A percentile compares a stretch with the other conserved stretches of the same genome.
Conservation (phyloP, 1,140 invertebrate genomes). For the Dufourea novaeangliae region DNA sequence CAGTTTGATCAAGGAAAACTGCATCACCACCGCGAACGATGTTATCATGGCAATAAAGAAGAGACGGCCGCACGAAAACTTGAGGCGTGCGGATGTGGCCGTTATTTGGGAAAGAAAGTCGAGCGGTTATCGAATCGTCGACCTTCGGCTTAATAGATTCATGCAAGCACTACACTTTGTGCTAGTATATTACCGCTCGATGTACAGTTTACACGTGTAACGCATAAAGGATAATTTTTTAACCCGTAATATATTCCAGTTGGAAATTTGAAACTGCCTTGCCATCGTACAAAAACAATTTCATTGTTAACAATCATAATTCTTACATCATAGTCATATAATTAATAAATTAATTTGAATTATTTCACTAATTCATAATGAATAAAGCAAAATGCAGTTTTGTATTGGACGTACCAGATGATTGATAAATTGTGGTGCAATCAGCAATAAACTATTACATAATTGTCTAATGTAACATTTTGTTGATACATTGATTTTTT, state of each 20-base stretch:
- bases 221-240: background rate
- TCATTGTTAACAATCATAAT: too few relatives aligned
- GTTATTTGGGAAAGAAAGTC: constrained; percentile 55
- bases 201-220: constrained; percentile 23
- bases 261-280: too few relatives aligned
- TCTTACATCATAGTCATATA: too few relatives aligned
- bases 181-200: constrained; percentile 48
- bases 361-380: too few relatives aligned
- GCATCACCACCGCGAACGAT: background rate
- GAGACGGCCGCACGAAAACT: too few relatives aligned
- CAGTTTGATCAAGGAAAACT: background rate
- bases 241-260: too few relatives aligned
- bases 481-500: background rate
- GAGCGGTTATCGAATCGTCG: constrained; percentile 56
- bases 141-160: constrained; percentile 41
- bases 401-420: too few relatives aligned
- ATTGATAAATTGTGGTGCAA: too few relatives aligned
- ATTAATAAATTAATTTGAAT: too few relatives aligned
- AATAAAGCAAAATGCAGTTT: too few relatives aligned
- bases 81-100: background rate
- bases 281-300: too few relatives aligned
- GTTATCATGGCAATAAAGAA: background rate
- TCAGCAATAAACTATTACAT: background rate
- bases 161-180: constrained; percentile 46
- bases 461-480: too few relatives aligned